Base-by-base conservation (phyloP, 2,888 invertebrate species). In the Parelbella ahira region DNA sequence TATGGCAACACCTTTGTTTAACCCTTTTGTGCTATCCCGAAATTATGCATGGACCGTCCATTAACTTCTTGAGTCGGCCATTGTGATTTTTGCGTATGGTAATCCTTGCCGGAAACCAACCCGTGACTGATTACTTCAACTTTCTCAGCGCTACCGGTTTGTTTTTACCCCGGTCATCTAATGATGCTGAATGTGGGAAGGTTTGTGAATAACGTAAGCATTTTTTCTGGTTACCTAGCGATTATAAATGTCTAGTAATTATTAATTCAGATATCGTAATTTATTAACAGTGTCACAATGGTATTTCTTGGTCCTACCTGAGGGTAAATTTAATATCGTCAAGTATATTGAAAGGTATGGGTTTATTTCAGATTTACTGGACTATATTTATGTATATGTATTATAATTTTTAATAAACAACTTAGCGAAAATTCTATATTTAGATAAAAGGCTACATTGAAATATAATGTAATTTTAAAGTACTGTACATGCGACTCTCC, bases 61-160 rank as follows among this genome's bases (percentile, higher is more conserved):
- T 83, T 82, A 83, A 79, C 69, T 78, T 68, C 74, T 77, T 71
- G 63, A 68, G 68, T 55, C 55, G 45, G 51, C 66, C 63, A 72
- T 84, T 84, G 86, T 86, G 61, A 79, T 75, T 74, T 81, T 76
- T 69, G 76, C 74, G 63, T 80, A 80, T 80, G 81, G 68, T 73
- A 82, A 83, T 83, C 62, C 48, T 49, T 23, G 47, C 63, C 65
- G 63, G 70, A 65, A 66, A 60, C 58, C 55, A 65, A 67, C 68
- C 70, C 74, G 78, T 84, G 84, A 86, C 86, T 80, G 83, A 84
- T 84, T 77, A 60, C 69, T 49, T 64, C 47, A 55, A 60, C 58
- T 63, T 79, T 80, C 78, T 71, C 77, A 77, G 59, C 63, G 48
- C 56, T 56, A 45, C 44, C 63, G 66, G 57, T 54, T 34, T 28